These are phyloP conservation scores for Axinella damicornis DNA, from an alignment of 37 sponge, comb jelly and placozoan species.

Conservation along the genomic window DNA sequence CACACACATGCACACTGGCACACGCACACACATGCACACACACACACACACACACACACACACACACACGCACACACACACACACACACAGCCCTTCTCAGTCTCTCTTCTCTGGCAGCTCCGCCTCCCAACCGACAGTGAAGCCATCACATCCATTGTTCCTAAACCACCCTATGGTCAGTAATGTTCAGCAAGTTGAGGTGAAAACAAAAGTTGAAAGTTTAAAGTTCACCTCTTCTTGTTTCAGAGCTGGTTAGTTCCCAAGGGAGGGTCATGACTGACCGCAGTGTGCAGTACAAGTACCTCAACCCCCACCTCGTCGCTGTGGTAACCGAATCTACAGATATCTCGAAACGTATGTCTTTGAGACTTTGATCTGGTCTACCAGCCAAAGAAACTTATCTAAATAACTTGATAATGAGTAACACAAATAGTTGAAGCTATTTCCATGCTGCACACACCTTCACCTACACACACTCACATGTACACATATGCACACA, in stretches of 20 bases:
- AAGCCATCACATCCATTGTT: neutral
- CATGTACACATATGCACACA: no score
- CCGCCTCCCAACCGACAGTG: conserved; percentile 1
- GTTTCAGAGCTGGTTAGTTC: conserved; percentile 75
- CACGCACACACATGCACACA: no score
- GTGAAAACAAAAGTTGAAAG: no score
- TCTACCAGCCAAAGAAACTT: no score
- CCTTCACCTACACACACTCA: neutral
- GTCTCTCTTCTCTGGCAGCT: conserved; percentile 19
- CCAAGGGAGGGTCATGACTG: conserved; percentile 67
- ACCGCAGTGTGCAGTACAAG: conserved; percentile 91
- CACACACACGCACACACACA: neutral
- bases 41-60: no score
- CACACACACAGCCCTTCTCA: neutral
- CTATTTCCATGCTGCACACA: no score
- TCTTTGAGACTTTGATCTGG: no score
- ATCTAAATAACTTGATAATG: no score
- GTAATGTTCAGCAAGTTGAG: no score
- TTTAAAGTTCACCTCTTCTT: neutral
- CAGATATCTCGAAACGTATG: conserved; percentile 63
- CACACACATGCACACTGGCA: neutral
- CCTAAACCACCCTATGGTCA: conserved; percentile 4
- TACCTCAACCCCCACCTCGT: conserved; percentile 95
- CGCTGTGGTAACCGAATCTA: conserved; percentile 86
- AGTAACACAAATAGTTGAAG: no score